phyloP scores from a whole-genome alignment of 2,797 vertebrate species.

The Rhinella marina region DNA sequence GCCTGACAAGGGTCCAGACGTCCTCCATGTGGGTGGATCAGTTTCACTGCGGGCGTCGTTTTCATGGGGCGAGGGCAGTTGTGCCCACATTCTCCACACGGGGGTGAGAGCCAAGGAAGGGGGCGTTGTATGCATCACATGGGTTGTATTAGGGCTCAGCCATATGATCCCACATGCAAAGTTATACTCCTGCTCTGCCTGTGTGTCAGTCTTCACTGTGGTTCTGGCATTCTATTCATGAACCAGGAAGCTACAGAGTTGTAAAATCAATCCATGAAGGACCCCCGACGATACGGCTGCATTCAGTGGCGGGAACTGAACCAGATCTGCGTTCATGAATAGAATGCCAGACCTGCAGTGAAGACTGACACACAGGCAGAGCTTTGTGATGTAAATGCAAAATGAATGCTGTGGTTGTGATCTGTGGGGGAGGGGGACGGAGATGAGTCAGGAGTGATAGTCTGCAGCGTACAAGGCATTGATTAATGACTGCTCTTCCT shows the following conservation, averaged over 20 bases:
- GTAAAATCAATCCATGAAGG: no score
- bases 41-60: neutral
- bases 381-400: no score
- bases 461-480: neutral
- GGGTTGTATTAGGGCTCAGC: no score
- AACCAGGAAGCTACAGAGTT: neutral
- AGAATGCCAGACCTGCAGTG: neutral
- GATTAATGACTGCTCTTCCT: neutral
- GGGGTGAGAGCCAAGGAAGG: neutral
- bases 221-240: neutral
- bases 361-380: no score
- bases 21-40: slow-evolving; percentile 56
- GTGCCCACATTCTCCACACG: neutral
- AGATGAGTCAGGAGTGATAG: neutral
- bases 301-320: no score
- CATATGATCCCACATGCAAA: no score
- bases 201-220: neutral
- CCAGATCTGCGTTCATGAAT: neutral
- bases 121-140: no score
- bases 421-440: no score
- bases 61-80: neutral
- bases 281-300: no score
- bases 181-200: neutral
- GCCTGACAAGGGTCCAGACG: slow-evolving; percentile 64
- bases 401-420: no score